A percentile compares a stretch with the other conserved stretches of the same genome.
phyloP scores from a whole-genome alignment of 2,113 vertebrate species.

The Paracanthobrama guichenoti region DNA sequence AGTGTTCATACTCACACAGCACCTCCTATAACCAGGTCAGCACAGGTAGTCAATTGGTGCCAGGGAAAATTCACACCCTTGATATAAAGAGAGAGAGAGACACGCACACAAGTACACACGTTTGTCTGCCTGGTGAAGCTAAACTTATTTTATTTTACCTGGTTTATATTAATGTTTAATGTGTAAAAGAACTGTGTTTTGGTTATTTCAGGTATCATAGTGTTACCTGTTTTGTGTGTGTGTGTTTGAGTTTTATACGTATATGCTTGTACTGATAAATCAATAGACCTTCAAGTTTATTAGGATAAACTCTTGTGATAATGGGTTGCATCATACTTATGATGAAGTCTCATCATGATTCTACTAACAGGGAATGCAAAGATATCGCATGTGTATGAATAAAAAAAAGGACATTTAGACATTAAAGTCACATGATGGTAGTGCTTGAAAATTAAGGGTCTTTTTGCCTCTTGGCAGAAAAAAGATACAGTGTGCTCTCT shows the following conservation, averaged over 20 bases:
- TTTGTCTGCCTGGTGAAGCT: too few species aligned
- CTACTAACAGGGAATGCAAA: not conserved
- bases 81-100: conserved; percentile 9
- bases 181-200: not conserved
- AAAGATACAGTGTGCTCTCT: not conserved
- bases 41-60: not conserved
- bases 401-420: not conserved
- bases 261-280: not conserved
- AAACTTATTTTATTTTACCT: too few species aligned
- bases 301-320: not conserved
- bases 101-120: not conserved
- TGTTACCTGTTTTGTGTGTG: not conserved
- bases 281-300: not conserved
- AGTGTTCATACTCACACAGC: not conserved
- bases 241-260: not conserved
- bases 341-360: not conserved
- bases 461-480: conserved; percentile 11
- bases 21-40: not conserved
- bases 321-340: not conserved
- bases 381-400: not conserved
- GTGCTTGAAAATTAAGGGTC: not conserved
- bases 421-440: not conserved
- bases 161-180: too few species aligned
- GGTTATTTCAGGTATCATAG: not conserved
- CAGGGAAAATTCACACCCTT: not conserved